Conservation (phyloP, 2,113 vertebrate species). For the Coreoperca whiteheadi region DNA sequence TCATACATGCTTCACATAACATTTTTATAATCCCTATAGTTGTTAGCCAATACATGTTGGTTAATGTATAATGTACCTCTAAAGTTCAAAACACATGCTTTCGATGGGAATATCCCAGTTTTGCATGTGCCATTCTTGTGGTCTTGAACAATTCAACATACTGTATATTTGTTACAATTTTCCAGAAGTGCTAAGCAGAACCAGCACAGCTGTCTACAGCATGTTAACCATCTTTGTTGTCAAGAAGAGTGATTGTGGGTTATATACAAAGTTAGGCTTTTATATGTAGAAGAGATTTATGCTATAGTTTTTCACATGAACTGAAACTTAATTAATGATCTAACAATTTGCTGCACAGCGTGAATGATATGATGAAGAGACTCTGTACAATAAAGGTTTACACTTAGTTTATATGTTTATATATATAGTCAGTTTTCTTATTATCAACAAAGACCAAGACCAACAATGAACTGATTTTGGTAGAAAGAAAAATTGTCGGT, state of each 20-base stretch:
- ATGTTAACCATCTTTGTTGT: background rate
- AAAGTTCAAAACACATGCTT: background rate
- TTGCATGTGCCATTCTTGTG: background rate
- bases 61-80: constrained; percentile 42
- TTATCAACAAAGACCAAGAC: too few relatives aligned
- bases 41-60: background rate
- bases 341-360: background rate
- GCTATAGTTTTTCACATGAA: background rate
- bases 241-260: background rate
- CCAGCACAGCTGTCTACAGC: background rate
- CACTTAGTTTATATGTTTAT: background rate
- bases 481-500: background rate
- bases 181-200: background rate
- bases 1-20: constrained; percentile 35
- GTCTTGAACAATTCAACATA: background rate
- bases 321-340: background rate
- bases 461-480: background rate
- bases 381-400: background rate
- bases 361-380: background rate
- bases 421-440: background rate
- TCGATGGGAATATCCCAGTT: background rate
- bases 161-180: too few relatives aligned
- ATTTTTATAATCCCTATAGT: background rate
- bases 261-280: background rate
- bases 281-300: background rate